Base-by-base conservation (phyloP, 2,888 invertebrate genomes). In the Melieria omissa region DNA sequence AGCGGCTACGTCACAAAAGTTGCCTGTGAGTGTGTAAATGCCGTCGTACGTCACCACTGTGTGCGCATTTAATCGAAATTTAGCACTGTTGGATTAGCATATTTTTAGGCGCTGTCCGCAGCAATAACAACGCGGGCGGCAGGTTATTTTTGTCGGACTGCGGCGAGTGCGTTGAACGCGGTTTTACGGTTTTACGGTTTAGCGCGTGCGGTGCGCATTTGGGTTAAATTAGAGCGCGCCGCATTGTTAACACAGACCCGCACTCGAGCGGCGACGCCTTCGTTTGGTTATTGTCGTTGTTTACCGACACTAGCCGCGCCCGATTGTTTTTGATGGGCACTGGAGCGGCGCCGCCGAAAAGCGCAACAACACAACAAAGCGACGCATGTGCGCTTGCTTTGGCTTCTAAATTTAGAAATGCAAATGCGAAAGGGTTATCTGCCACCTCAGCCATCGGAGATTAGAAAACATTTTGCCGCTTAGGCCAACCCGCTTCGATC, bases 401-500 rank as follows among this genome's bases (percentile, higher is more conserved):
- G 42, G 5, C n/a, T 3, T 44, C n/a, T 60, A 70, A 57, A 29
- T 49, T 60, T 70, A 58, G 52, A 70, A 60, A 42, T 65, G 64
- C 60, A 65, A 70, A 65, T 65, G 63, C 42, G 57, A 58, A 12
- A 14, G 42, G 57, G 65, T 60, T 60, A 64, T 65, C 49, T 46
- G 16, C 14, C 10, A 42, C 46, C 6, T 47, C 4, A 41, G n/a
- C 29, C 29, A 29, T 29, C 29, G 29, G 29, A 29, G 29, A 29
- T 29, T 29, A 29, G 29, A 29, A 29, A 29, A 29, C 29, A 29
- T 1, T 29, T 29, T 29, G 29, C 29, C 29, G 29, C 29, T 29
- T 29, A 29, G 29, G 29, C 29, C 29, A 29, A 29, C 29, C 29
- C 29, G 3, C 29, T 29, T 29, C 29, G 29, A 29, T 29, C 29